Base-by-base conservation (phyloP, 2,797 vertebrate species). In the Schizopygopsis malacanthus region DNA sequence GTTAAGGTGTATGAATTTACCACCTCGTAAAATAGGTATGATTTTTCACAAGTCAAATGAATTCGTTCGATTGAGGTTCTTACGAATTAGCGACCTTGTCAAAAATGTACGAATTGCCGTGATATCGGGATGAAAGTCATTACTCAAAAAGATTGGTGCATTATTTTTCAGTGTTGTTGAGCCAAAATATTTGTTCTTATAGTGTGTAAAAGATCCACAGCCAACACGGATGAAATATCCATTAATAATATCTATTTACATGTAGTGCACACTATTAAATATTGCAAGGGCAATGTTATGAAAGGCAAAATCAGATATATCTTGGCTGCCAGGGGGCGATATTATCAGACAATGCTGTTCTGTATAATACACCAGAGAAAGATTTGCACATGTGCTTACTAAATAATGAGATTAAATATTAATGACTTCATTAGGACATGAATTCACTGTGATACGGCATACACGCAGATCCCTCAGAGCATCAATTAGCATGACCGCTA, bases 391-490 rank as follows among this genome's bases (percentile, higher is more conserved):
- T 72, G 43, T 72, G 56, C 43, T 45, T 71, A 79, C 45, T 83
- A 77, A 63, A 37, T 77, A 28, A 67, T 65, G 41, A 16, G 61
- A 77, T 52, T 22, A 75, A n/a, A 82, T 39, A 82, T 82, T 82
- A 86, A 86, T 84, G 22, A 61, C 37, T 45, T 87, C 22, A 84
- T 47, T 81, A 80, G 47, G 28, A 41, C 81, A 82, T 63, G 41
- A 33, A 50, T 79, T 78, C 16, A 50, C 18, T 0, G 33, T 41
- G 59, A 81, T 18, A 10, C 73, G 83, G 69, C 43, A 25, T 43
- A 6, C 11, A 25, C 11, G 25, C 39, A 25, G 28, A 63, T 84
- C 43, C 6, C 11, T 3, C 33, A 1, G 15, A 54, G 12, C 25
- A 11, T 16, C 54, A 81, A 84, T 70, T 43, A 65, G 22, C 43